Conservation (phyloP, 2,113 vertebrate genomes). For the Rhabdornis inornatus region DNA sequence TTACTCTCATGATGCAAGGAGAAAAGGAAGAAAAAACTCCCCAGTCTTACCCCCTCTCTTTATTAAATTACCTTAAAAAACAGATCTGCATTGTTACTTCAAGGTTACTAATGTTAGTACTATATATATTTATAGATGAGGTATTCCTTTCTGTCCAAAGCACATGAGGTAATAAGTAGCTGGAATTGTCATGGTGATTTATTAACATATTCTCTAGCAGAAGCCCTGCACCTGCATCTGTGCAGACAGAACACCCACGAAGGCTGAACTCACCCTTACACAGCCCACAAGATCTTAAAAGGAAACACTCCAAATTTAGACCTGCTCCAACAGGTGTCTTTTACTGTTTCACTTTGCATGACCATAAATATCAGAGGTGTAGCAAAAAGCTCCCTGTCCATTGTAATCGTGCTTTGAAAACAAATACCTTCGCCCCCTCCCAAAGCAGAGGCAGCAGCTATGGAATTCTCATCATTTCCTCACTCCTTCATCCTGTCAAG, state of each 20-base stretch:
- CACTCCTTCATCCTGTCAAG: constrained; percentile 69
- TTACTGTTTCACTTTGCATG: constrained; percentile 59
- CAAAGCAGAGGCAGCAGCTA: constrained; percentile 33
- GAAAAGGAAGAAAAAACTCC: neutral
- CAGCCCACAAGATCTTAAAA: constrained; percentile 61
- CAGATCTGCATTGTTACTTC: constrained; percentile 44
- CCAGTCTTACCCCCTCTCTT: neutral
- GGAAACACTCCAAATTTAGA: constrained; percentile 67
- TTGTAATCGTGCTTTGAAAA: constrained; percentile 58
- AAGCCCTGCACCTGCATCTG: constrained; percentile 72
- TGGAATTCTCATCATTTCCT: constrained; percentile 75
- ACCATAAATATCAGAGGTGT: constrained; percentile 67
- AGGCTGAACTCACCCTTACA: constrained; percentile 51
- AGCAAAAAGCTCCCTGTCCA: constrained; percentile 44
- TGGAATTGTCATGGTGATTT: constrained; percentile 73
- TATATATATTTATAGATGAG: constrained; percentile 53
- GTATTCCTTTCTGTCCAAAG: constrained; percentile 60
- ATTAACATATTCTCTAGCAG: constrained; percentile 74
- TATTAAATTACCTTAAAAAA: constrained; percentile 48
- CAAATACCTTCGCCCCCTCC: constrained; percentile 37
- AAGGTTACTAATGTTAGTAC: constrained; percentile 25
- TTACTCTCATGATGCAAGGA: neutral
- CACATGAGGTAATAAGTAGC: constrained; percentile 71
- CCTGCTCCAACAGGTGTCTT: constrained; percentile 74
- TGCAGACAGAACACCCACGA: constrained; percentile 63